Evolutionary conservation across 1,140 invertebrate genomes (phyloP), one percentile per base, ranked within the genome.

Genomic region (Drosophila carrolli): DNA sequence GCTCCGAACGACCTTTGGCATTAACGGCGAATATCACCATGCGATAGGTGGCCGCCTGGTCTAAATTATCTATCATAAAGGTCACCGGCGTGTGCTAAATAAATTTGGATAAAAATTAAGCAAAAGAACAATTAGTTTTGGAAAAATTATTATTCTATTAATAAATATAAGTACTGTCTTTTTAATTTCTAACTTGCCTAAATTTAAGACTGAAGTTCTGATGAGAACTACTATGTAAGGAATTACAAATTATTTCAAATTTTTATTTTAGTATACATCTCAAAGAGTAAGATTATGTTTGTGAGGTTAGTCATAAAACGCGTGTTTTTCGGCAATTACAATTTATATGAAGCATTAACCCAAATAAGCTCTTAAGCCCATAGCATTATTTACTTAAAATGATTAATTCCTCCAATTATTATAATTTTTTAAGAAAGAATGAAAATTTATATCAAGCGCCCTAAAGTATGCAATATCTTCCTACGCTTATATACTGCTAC

Each of bases 1-100:
- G 94, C 57, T 97, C 96, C 73, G 97, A 97, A 41, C 95, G 94
- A 27, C 97, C 97, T 91, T 97, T 97, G 27, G 96, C 95, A 92
- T 98, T 98, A 41, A 96, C 95, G 0, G 97, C 96, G 89, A 96
- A 98, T 55, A 97, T 93, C 80, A 95, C 95, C 60, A 97, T 94
- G 62, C 95, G 93, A 93, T 97, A 97, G 70, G 94, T 95, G n/a
- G 94, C 94, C 14, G 96, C 96, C 2, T 96, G 94, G 63, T 96
- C 96, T n/a, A 97, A 93, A 29, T 96, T 96, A 40, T 95, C 94
- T n/a, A 97, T 94, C 71, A 95, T 94, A 92, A 97, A 97, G 59
- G 93, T 94, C 1, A 95, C 95, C 2, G 95, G 95, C 4, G 94
- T 93, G 44, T 94, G 91, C 81, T 92, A 61, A 38, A 75, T 55